Evolutionary conservation across 2,797 vertebrate genomes (phyloP), one percentile per base, ranked within the genome.

Genomic region (Micrastur ruficollis): DNA sequence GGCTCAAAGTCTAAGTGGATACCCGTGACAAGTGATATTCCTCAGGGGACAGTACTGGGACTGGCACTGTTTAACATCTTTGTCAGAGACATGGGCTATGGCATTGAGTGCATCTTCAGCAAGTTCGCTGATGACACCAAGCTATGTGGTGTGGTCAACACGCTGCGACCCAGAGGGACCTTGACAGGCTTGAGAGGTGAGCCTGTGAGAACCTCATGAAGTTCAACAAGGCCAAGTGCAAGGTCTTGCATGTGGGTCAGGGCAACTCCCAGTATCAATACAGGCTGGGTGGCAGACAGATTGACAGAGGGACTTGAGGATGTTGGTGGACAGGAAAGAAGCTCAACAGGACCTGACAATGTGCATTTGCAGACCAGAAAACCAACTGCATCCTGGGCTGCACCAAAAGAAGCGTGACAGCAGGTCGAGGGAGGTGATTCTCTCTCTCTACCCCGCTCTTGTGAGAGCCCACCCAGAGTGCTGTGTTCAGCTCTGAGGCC

Each of bases 381-480:
- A 6, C 12, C 36, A 50, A 3, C 1, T 12, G 3, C n/a, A 22
- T 29, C 32, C 36, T 44, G 15, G 16, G 9, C 22, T 61, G 47
- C 27, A 40, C 23, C 56, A 56, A 44, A 58, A 74, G 32, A 56
- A 63, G 8, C 11, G 13, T 6, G 32, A 12, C 42, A 63, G 36
- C 27, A 70, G 56, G 20, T 22, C 56, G 12, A 38, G 20, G 29
- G 68, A 18, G 15, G 52, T 55, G 36, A 55, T 55, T 55, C 29
- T 53, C 42, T 12, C 21, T 8, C 32, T 62, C 34, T 49, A 5
- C 18, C 6, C 32, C 38, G 29, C 12, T 31, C 29, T 56, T 0
- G 0, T 56, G 14, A 81, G 9, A 74, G 4, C 2, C 17, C 27
- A 63, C 0, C 2, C 9, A n/a, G 32, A 50, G 14, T 22, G 31